Percentiles rank a stretch among this genome's conserved stretches.
phyloP scores from a whole-genome alignment of 1,140 invertebrate genomes.

The Drosophila orena region DNA sequence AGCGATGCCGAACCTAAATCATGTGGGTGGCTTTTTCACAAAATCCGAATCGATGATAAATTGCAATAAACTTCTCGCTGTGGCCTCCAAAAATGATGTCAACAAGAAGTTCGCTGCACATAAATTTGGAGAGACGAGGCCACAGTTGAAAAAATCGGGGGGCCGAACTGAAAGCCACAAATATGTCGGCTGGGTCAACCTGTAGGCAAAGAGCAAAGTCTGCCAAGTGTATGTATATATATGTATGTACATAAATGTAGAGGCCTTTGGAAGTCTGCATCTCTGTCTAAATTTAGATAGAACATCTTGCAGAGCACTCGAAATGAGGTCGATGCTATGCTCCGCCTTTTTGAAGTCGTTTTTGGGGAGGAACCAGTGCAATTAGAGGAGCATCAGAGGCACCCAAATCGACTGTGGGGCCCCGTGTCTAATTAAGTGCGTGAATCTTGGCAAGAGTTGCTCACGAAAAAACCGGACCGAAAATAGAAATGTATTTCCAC shows the following conservation, averaged over 20 bases:
- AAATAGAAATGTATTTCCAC: slow-evolving; percentile 76
- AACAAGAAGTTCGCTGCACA: slow-evolving; percentile 45
- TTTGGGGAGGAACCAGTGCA: slow-evolving; percentile 45
- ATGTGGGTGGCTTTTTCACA: slow-evolving; percentile 52
- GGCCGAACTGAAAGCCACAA: slow-evolving; percentile 1
- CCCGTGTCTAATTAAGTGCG: slow-evolving; percentile 76
- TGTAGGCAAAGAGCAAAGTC: slow-evolving; percentile 38
- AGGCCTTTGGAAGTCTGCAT: slow-evolving; percentile 28
- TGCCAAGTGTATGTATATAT: slow-evolving; percentile 19
- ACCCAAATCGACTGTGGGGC: slow-evolving; percentile 39
- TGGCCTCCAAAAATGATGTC: slow-evolving; percentile 70
- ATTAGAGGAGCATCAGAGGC: slow-evolving; percentile 56
- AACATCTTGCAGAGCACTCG: slow-evolving; percentile 43
- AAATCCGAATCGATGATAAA: slow-evolving; percentile 60
- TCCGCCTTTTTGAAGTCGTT: slow-evolving; percentile 45
- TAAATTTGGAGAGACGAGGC: slow-evolving; percentile 58
- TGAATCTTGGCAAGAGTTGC: slow-evolving; percentile 70
- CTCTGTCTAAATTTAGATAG: slow-evolving; percentile 45
- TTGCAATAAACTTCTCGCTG: slow-evolving; percentile 64
- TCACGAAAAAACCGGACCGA: slow-evolving; percentile 11
- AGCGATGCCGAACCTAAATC: slow-evolving; percentile 41
- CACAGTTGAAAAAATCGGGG: slow-evolving; percentile 27
- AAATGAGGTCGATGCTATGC: slow-evolving; percentile 47
- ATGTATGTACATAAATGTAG: background rate
- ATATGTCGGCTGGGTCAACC: slow-evolving; percentile 53